Percentiles rank a stretch among this genome's conserved stretches.
These are phyloP conservation scores for Tetragonisca angustula DNA, from an alignment of 2,888 invertebrate species.

Conservation along the genomic window DNA sequence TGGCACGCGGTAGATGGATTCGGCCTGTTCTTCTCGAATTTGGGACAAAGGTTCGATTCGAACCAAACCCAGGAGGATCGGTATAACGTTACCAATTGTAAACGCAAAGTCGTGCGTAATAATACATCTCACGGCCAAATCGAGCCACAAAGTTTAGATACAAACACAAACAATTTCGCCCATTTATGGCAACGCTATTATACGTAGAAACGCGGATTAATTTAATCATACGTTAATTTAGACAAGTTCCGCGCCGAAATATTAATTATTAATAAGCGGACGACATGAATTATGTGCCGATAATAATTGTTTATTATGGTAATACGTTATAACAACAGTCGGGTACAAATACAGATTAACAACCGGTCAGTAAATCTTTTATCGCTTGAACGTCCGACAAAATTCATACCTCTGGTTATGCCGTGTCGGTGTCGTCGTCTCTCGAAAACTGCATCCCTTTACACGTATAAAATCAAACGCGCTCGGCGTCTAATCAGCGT, in stretches of 20 bases:
- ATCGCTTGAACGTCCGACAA: background rate
- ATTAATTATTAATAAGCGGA: conserved; percentile 1
- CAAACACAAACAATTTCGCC: background rate
- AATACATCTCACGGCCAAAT: background rate
- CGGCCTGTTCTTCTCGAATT: background rate
- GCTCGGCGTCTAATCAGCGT: conserved; percentile 17
- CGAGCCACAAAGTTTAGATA: background rate
- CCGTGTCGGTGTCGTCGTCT: background rate
- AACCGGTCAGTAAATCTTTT: background rate
- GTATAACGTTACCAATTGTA: background rate
- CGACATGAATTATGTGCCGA: background rate
- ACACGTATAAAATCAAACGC: background rate
- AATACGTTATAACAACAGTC: background rate
- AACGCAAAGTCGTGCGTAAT: background rate
- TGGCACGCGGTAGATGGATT: background rate
- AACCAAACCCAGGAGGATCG: too few relatives aligned
- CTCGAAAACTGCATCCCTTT: background rate
- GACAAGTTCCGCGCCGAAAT: background rate
- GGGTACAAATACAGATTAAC: background rate
- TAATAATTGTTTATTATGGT: conserved; percentile 7
- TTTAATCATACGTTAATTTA: conserved; percentile 10
- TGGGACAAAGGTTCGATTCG: background rate
- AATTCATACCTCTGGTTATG: background rate
- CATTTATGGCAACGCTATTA: conserved; percentile 2
- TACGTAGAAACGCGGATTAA: conserved; percentile 1